Percentiles rank a stretch among this genome's conserved stretches.
Conservation (phyloP, 2,888 invertebrate species). For the Acronicta aceris region DNA sequence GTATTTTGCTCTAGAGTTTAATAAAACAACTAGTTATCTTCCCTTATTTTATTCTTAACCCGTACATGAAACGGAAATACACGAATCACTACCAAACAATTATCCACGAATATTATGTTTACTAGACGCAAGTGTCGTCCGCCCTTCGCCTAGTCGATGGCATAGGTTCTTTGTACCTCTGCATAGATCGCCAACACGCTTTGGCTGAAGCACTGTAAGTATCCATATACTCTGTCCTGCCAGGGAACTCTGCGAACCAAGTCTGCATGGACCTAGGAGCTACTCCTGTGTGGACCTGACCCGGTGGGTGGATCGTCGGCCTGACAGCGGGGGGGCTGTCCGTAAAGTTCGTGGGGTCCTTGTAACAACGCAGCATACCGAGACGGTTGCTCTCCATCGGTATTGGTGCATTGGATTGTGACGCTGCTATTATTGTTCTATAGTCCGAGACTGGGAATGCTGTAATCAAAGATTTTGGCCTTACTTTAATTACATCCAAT, state of each 20-base stretch:
- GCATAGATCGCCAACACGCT: slow-evolving; percentile 89
- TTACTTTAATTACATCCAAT: too few species aligned
- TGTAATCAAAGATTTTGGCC: slow-evolving; percentile 50
- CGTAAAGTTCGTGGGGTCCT: slow-evolving; percentile 90
- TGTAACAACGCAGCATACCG: slow-evolving; percentile 89
- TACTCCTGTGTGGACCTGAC: slow-evolving; percentile 75
- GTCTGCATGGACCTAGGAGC: slow-evolving; percentile 84
- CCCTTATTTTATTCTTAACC: slow-evolving; percentile 64
- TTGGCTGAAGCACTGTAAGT: slow-evolving; percentile 90
- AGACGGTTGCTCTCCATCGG: slow-evolving; percentile 88
- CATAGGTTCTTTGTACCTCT: slow-evolving; percentile 90
- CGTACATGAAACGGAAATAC: slow-evolving; percentile 36
- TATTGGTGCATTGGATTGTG: slow-evolving; percentile 89
- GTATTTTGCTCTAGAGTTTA: neutral
- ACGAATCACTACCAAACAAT: slow-evolving; percentile 43
- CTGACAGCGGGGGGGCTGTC: slow-evolving; percentile 85
- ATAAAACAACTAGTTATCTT: slow-evolving; percentile 63
- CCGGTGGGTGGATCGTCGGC: slow-evolving; percentile 88
- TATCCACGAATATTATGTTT: slow-evolving; percentile 9
- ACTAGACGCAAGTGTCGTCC: slow-evolving; percentile 86
- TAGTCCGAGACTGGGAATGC: slow-evolving; percentile 88
- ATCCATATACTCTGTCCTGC: slow-evolving; percentile 90
- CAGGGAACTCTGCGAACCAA: slow-evolving; percentile 89
- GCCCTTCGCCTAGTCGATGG: slow-evolving; percentile 89
- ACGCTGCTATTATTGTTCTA: slow-evolving; percentile 88